A percentile compares a stretch with the other conserved stretches of the same genome.
These are phyloP conservation scores for Budorcas taxicolor DNA, from an alignment of 2,113 vertebrate genomes.

Conservation along the genomic window DNA sequence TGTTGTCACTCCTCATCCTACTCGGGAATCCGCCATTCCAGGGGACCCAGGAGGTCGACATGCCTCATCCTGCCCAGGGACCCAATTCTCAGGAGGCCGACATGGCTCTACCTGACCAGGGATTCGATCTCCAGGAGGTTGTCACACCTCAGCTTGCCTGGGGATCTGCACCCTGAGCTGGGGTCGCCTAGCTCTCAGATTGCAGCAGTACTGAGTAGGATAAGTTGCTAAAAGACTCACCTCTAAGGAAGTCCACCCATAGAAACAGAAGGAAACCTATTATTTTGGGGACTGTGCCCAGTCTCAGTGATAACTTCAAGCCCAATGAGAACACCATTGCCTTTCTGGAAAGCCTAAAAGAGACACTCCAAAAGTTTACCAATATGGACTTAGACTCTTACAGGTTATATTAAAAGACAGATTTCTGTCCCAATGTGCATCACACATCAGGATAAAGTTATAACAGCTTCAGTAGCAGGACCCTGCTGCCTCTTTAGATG, in stretches of 20 bases:
- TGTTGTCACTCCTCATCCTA: too few relatives aligned
- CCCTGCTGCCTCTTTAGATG: not conserved
- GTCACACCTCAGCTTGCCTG: not conserved
- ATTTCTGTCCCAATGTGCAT: not conserved
- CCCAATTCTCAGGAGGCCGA: accelerated
- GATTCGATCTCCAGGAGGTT: not conserved
- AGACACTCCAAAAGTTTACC: not conserved
- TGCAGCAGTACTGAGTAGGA: not conserved
- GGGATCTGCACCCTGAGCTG: not conserved
- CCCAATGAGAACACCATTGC: not conserved
- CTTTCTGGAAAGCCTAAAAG: not conserved
- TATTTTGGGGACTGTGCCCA: not conserved
- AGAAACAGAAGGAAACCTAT: not conserved
- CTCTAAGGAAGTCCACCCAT: not conserved
- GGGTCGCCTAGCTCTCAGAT: not conserved
- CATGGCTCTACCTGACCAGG: not conserved
- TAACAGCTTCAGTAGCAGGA: not conserved
- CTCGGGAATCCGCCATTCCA: accelerated
- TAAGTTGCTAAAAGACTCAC: not conserved
- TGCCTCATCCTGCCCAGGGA: too few relatives aligned
- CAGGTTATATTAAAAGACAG: not conserved
- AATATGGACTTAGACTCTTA: not conserved
- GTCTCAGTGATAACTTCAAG: not conserved
- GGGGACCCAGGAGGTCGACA: too few relatives aligned
- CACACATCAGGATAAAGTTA: not conserved